Conservation (phyloP, 2,888 invertebrate genomes). For the Macrosoma leucophasiata region DNA sequence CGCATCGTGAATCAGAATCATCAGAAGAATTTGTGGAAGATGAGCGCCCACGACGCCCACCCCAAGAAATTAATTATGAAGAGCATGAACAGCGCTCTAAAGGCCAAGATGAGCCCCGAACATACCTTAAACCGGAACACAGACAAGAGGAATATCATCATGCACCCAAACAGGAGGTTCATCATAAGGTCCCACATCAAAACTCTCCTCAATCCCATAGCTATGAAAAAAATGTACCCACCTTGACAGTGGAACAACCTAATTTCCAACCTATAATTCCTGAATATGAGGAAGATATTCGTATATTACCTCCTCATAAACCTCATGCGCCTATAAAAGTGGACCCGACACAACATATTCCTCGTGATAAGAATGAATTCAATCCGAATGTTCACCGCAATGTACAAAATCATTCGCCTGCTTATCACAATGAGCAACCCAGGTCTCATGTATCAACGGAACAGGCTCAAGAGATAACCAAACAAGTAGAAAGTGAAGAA, state of each 20-base stretch:
- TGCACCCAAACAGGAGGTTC: conserved; percentile 19
- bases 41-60: conserved; percentile 6
- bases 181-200: conserved; percentile 20
- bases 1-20: conserved; percentile 22
- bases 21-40: conserved; percentile 19
- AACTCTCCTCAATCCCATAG: conserved; percentile 21
- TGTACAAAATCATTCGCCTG: conserved; percentile 24
- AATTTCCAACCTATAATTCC: conserved; percentile 37
- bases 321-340: conserved; percentile 43
- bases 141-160: conserved; percentile 26
- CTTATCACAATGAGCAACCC: conserved; percentile 15
- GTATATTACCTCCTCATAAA: conserved; percentile 35
- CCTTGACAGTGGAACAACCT: conserved; percentile 28
- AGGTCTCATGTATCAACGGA: conserved; percentile 21
- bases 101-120: conserved; percentile 12
- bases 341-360: conserved; percentile 45
- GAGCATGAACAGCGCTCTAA: conserved; percentile 5
- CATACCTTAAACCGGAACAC: conserved; percentile 28
- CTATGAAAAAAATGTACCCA: conserved; percentile 14
- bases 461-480: conserved; percentile 51
- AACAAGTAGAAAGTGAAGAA: conserved; percentile 49
- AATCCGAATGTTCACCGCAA: no score
- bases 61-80: conserved; percentile 8
- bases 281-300: conserved; percentile 52
- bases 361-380: conserved; percentile 19